Evolutionary conservation across 2,888 invertebrate species (phyloP), one percentile per base, ranked within the genome.

Genomic region (Drosophila nr. perissopoda): DNA sequence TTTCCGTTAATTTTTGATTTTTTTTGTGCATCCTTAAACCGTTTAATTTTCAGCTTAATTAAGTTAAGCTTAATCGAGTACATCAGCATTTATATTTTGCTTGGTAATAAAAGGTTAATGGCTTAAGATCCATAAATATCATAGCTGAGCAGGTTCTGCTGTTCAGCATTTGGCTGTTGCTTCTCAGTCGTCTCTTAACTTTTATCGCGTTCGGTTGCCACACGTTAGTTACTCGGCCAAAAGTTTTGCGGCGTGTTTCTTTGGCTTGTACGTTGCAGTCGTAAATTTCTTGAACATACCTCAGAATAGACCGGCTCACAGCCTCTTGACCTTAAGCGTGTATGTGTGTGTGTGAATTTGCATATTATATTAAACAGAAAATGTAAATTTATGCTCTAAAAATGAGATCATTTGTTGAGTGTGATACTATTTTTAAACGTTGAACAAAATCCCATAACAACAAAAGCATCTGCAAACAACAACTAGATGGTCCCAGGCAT

Each of bases 381-480:
- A 72, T 81, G 71, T 74, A 70, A 82, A 78, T 80, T 83, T 73
- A 79, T 77, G 61, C 70, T 70, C 63, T 46, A 52, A 57, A 81
- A 89, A 90, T 90, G 87, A 90, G 89, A 90, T 89, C 89, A 89
- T 81, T 80, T 78, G 48, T 62, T 10, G 27, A 48, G 56, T 42
- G 34, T 40, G 53, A 31, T 56, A 56, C 86, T 84, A 84, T 84
- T 85, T 82, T 69, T 86, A 84, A 75, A 72, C 36, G 18, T 61
- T 29, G 56, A 33, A 51, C 38, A 33, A 53, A 60, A 42, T 34
- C 18, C 6, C 18, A 29, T 36, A 42, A 70, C 34, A 68, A 63
- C 56, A 57, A 65, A 42, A 18, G 31, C 62, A 74, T 59, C 56
- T 64, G 54, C n/a, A 38, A 38, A 61, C 57, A 54, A 58, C 54